Evolutionary conservation across 2,888 invertebrate genomes (phyloP).

Genomic region (Fragum sueziense): DNA sequence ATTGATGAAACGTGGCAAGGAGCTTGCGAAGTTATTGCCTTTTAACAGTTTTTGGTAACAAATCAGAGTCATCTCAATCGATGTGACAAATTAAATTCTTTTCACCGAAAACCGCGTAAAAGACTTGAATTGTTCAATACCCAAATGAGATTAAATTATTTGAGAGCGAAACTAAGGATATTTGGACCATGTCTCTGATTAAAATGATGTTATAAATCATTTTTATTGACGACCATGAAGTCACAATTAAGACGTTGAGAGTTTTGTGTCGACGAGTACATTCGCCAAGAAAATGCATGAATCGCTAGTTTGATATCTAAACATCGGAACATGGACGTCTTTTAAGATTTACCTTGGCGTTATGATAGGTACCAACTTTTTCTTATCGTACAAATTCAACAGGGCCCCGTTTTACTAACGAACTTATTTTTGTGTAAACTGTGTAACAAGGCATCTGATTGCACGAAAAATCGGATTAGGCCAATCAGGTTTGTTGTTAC

Average conservation of each 20-base stretch:
- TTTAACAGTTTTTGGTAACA: constrained; percentile 47
- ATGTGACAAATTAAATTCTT: constrained; percentile 54
- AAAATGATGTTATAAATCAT: constrained; percentile 18
- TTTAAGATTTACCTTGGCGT: too few species aligned
- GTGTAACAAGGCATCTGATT: too few species aligned
- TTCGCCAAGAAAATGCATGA: neutral
- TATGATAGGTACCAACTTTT: too few species aligned
- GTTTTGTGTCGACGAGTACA: neutral
- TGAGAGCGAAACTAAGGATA: constrained; percentile 3
- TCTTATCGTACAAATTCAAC: too few species aligned
- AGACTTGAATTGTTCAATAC: constrained; percentile 22
- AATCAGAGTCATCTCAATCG: constrained; percentile 44
- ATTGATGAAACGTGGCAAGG: constrained; percentile 50
- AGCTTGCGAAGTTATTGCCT: constrained; percentile 48
- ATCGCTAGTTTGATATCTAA: too few species aligned
- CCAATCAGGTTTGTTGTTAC: too few species aligned
- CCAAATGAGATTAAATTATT: constrained; percentile 38
- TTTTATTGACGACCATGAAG: constrained; percentile 10
- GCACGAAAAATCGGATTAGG: too few species aligned
- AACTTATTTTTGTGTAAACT: too few species aligned
- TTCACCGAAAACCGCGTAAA: constrained; percentile 36
- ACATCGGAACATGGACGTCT: too few species aligned
- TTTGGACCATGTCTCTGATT: constrained; percentile 10
- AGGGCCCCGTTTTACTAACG: too few species aligned
- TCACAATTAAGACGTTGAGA: constrained; percentile 12